Percentiles rank a stretch among this genome's conserved stretches.
phyloP scores from a whole-genome alignment of 2,113 vertebrate species.

The Oplegnathus fasciatus region DNA sequence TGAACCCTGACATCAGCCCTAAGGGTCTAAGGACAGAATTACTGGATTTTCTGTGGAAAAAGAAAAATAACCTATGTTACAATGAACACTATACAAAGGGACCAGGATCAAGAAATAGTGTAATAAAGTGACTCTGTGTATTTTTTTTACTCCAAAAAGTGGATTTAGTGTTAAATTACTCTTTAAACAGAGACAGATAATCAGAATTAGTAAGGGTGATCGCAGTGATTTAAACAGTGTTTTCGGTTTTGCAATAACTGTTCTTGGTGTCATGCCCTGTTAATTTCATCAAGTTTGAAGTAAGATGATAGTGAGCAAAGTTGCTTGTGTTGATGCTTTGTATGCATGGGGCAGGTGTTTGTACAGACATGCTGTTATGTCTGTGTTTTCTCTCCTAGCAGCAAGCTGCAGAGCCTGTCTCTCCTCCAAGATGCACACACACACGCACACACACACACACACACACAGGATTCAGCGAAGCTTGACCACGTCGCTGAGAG shows the following conservation, averaged over 20 bases:
- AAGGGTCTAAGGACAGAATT: too few species aligned
- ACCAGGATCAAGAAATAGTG: background rate
- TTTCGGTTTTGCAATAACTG: background rate
- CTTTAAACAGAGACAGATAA: background rate
- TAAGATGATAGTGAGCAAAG: background rate
- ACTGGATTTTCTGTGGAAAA: background rate
- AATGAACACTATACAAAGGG: background rate
- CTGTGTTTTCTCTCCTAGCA: slow-evolving; percentile 57
- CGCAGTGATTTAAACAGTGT: background rate
- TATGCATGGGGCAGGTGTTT: slow-evolving; percentile 34
- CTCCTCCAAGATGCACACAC: slow-evolving; percentile 20
- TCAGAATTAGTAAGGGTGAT: background rate
- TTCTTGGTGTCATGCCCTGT: background rate
- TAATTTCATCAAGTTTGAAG: slow-evolving; percentile 9
- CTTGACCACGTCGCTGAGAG: slow-evolving; percentile 35
- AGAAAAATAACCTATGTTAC: background rate
- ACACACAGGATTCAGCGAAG: slow-evolving; percentile 19
- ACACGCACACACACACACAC: slow-evolving; percentile 10
- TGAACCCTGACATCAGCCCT: too few species aligned
- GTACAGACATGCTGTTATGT: slow-evolving; percentile 46
- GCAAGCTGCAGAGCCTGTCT: slow-evolving; percentile 36
- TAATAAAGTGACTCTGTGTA: too few species aligned
- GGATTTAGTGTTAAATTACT: background rate
- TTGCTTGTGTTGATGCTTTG: slow-evolving; percentile 30
- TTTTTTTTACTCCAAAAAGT: background rate